A percentile compares a stretch with the other conserved stretches of the same genome.
Conservation (phyloP, 2,113 vertebrate genomes). For the Cyanistes caeruleus region DNA sequence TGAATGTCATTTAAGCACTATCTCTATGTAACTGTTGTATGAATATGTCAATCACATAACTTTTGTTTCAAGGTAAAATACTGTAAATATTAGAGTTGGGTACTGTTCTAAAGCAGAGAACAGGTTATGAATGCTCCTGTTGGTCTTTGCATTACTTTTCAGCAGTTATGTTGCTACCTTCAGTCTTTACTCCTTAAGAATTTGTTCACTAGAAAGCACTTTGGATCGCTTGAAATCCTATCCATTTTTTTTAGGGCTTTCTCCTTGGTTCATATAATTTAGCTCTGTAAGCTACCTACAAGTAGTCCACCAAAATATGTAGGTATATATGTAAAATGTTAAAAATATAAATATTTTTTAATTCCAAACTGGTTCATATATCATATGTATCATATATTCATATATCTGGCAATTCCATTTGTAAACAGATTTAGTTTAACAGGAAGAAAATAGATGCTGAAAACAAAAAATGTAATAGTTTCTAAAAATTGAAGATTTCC, state of each 20-base stretch:
- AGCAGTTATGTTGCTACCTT: background rate
- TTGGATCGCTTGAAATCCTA: background rate
- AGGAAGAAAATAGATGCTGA: background rate
- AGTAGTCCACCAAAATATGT: background rate
- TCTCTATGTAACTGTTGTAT: background rate
- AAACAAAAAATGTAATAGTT: background rate
- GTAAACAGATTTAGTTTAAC: background rate
- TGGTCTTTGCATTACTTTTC: background rate
- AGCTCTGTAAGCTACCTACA: background rate
- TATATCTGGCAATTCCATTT: constrained; percentile 6
- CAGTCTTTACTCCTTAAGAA: background rate
- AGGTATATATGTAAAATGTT: background rate
- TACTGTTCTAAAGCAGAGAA: background rate
- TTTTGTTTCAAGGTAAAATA: background rate
- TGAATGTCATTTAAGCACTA: background rate
- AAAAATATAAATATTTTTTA: background rate
- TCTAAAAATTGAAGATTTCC: background rate
- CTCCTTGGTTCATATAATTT: background rate
- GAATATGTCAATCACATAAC: background rate
- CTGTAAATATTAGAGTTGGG: background rate
- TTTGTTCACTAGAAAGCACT: background rate
- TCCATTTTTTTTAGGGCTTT: background rate
- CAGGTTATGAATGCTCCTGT: background rate
- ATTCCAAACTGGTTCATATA: background rate
- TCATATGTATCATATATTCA: constrained; percentile 14